These are phyloP conservation scores for Sebastes reedi DNA, from an alignment of 2,797 vertebrate genomes.

Conservation along the genomic window DNA sequence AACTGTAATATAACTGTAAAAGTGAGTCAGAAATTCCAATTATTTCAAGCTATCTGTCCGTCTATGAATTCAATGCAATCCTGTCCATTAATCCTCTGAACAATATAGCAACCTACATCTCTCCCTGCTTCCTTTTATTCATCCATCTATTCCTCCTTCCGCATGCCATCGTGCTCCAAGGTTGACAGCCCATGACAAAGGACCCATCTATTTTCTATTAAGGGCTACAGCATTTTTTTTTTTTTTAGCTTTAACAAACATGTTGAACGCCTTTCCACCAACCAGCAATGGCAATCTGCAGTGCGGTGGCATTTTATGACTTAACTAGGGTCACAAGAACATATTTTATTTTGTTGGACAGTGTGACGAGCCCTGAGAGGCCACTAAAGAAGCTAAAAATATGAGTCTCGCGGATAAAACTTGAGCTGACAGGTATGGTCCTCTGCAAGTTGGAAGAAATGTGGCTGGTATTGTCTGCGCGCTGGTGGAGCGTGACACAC, in stretches of 20 bases:
- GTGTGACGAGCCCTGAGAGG: conserved; percentile 1
- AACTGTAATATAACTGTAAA: background rate
- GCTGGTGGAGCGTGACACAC: background rate
- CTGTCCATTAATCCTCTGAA: background rate
- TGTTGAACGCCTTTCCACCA: background rate
- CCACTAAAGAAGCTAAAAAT: conserved; percentile 15
- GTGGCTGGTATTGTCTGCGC: background rate
- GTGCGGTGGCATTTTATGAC: background rate
- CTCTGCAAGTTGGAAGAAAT: background rate
- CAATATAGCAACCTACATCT: background rate
- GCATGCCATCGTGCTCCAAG: background rate
- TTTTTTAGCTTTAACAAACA: conserved; percentile 18
- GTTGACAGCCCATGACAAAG: conserved; percentile 48
- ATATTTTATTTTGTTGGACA: conserved; percentile 33
- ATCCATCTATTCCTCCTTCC: conserved; percentile 21
- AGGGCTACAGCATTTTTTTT: background rate
- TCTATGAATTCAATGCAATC: background rate
- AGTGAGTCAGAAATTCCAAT: background rate
- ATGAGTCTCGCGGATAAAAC: background rate
- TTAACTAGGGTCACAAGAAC: conserved; percentile 14
- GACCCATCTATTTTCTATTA: conserved; percentile 40
- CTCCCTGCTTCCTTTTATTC: background rate
- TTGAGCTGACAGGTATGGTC: conserved; percentile 5
- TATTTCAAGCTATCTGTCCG: background rate
- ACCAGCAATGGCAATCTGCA: background rate